Evolutionary conservation across 2,888 invertebrate species (phyloP), one percentile per base, ranked within the genome.

Genomic region (Yponomeuta plumbellus): DNA sequence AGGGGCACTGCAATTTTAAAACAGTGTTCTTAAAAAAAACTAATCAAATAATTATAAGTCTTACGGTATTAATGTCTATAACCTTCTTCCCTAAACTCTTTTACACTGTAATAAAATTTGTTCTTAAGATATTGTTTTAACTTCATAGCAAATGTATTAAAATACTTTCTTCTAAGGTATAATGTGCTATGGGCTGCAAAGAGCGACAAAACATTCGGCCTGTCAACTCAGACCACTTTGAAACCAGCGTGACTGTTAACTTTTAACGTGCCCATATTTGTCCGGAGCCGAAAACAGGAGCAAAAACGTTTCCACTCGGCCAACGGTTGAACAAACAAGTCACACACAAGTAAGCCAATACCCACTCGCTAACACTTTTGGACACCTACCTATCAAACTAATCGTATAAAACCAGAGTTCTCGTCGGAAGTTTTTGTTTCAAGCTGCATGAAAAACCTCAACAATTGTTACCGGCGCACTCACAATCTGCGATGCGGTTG

Each of bases 401-500:
- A 52, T 17, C 3, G 44, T 52, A 5, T 17, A 5, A 17, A 52
- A 52, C 17, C 44, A 17, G 17, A 17, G 44, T 4, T 52, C 44
- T 17, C 44, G 13, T 17, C 44, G 17, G 44, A 52, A 17, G 17
- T 52, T 52, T 17, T 4, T 3, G 17, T 17, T 52, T 13, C 13
- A 59, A 23, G 20, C 21, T 11, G 23, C 10, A 59, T 11, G 23
- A 59, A 59, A 59, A 59, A 59, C 59, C 11, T 23, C 59, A 22
- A 2, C 57, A 57, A 57, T 57, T 57, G 57, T 57, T 20, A 20
- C 13, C 23, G 4, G 34, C 76, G 79, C 80, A 82, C 75, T 77
- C 76, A 80, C 83, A 86, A 86, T 85, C 82, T 85, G 80, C 75
- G 76, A 74, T 85, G 86, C 73, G 88, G 86, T 85, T 76, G 73